Percentiles rank a stretch among this genome's conserved stretches.
Conservation (phyloP, 2,797 vertebrate genomes). For the Neopelma chrysocephalum region DNA sequence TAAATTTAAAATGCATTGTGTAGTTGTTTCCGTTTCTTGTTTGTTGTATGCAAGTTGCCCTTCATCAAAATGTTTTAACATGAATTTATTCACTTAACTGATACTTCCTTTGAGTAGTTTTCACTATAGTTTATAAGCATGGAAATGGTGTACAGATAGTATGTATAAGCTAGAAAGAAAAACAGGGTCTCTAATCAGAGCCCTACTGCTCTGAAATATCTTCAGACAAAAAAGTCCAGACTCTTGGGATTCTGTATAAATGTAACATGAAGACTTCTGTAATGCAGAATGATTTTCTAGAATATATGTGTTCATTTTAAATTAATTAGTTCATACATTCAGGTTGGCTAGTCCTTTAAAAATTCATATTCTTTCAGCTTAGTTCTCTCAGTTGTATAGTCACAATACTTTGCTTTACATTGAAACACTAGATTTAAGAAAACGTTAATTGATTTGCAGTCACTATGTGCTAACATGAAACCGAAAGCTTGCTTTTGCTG, state of each 20-base stretch:
- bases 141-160: conserved; percentile 69
- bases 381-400: neutral
- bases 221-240: conserved; percentile 34
- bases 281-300: conserved; percentile 60
- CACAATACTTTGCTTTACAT: neutral
- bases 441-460: neutral
- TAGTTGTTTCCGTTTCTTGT: conserved; percentile 31
- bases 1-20: neutral
- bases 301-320: conserved; percentile 60
- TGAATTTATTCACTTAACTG: conserved; percentile 68
- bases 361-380: neutral
- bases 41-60: neutral
- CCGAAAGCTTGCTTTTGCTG: neutral
- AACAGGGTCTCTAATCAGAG: conserved; percentile 70
- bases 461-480: neutral
- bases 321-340: conserved; percentile 5
- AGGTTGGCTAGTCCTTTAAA: neutral
- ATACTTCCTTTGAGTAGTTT: conserved; percentile 68
- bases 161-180: conserved; percentile 75
- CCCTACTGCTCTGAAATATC: conserved; percentile 70
- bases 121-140: conserved; percentile 72
- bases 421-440: neutral
- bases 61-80: conserved; percentile 50
- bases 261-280: conserved; percentile 66
- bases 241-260: conserved; percentile 63